Conservation (phyloP, 2,888 invertebrate genomes). For the Calameuta pallipes region DNA sequence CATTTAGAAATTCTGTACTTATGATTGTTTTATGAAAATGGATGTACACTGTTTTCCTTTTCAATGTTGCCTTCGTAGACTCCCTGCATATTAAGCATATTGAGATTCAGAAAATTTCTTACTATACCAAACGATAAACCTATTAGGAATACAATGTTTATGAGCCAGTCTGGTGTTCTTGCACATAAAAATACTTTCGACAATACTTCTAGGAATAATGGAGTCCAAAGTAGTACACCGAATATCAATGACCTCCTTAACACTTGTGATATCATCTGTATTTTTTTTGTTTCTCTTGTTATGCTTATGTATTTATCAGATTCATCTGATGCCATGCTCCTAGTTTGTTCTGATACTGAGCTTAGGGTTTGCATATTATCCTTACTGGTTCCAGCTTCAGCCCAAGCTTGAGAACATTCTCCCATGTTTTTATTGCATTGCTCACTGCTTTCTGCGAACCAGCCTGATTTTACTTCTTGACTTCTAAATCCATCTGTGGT, state of each 20-base stretch:
- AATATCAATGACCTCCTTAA: conserved; percentile 40
- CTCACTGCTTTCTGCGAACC: conserved; percentile 3
- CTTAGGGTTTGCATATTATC: neutral
- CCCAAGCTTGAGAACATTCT: neutral
- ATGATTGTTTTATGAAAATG: conserved; percentile 14
- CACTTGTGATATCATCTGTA: conserved; percentile 28
- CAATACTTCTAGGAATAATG: conserved; percentile 44
- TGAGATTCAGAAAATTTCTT: conserved; percentile 47
- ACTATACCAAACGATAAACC: conserved; percentile 38
- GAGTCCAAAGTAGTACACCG: conserved; percentile 50
- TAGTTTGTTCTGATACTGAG: neutral
- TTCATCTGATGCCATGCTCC: neutral
- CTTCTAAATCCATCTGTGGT: neutral
- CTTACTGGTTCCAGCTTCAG: neutral
- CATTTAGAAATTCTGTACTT: too few relatives aligned
- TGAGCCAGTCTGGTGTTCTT: conserved; percentile 42
- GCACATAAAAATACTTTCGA: conserved; percentile 45
- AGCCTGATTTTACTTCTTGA: conserved; percentile 4
- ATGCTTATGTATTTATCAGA: conserved; percentile 10
- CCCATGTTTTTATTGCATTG: neutral
- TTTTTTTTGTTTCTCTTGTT: conserved; percentile 25
- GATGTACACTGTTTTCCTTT: conserved; percentile 44
- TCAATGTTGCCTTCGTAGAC: conserved; percentile 15
- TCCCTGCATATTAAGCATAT: conserved; percentile 37
- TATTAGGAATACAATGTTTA: conserved; percentile 36